phyloP scores from a whole-genome alignment of 1,140 invertebrate genomes.

The Campoletis sonorensis region DNA sequence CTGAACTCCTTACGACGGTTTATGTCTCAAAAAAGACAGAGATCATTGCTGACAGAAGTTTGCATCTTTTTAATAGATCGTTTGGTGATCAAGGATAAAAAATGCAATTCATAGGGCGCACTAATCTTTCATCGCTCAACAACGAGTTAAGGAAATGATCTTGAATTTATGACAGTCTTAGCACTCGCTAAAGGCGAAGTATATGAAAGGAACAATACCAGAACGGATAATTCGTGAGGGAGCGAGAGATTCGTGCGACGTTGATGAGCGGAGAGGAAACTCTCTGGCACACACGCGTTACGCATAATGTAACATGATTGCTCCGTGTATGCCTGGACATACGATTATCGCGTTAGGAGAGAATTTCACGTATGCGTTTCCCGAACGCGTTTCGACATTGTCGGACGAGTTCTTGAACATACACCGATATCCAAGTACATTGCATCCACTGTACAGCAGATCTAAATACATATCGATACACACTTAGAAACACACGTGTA shows the following conservation, averaged over 20 bases:
- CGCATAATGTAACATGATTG: conserved; percentile 72
- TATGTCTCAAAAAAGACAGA: too few relatives aligned
- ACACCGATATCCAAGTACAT: not conserved
- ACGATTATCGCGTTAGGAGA: conserved; percentile 63
- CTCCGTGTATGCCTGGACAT: conserved; percentile 65
- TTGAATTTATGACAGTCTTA: not conserved
- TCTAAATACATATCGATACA: not conserved
- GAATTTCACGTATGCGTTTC: conserved; percentile 51
- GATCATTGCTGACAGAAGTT: too few relatives aligned
- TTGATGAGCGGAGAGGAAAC: conserved; percentile 29
- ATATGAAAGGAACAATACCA: not conserved
- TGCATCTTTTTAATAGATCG: not conserved
- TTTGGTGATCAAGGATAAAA: not conserved
- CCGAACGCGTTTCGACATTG: conserved; percentile 36
- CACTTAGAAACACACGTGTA: not conserved
- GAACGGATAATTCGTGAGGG: conserved; percentile 7
- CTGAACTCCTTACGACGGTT: too few relatives aligned
- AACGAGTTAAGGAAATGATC: not conserved
- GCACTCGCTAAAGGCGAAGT: not conserved
- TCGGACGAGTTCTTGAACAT: conserved; percentile 46
- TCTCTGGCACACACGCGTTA: conserved; percentile 56
- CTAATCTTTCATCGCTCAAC: not conserved
- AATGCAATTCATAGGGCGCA: not conserved
- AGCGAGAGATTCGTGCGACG: not conserved
- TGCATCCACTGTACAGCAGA: not conserved